Evolutionary conservation across 2,888 invertebrate genomes (phyloP).

Genomic region (Isoperla grammatica): DNA sequence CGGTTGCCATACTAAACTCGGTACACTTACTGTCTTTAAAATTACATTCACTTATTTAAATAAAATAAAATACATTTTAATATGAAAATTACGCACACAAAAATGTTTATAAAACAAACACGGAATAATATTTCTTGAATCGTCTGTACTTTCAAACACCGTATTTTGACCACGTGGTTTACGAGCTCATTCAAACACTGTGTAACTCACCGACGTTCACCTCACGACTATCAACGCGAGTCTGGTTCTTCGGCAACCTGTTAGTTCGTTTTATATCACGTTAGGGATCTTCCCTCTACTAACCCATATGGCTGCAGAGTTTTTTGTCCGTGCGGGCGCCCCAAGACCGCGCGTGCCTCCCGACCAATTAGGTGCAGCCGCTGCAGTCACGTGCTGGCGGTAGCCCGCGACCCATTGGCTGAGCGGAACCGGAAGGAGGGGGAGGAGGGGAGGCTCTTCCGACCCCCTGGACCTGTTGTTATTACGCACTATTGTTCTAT

Average conservation of each 20-base stretch:
- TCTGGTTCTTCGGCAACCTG: constrained; percentile 17
- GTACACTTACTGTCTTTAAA: neutral
- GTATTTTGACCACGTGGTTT: neutral
- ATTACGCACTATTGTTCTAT: constrained; percentile 1
- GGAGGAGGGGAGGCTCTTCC: constrained; percentile 16
- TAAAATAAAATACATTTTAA: neutral
- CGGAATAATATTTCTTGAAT: neutral
- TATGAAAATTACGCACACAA: neutral
- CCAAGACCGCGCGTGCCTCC: constrained; percentile 27
- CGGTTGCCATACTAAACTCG: constrained; percentile 17
- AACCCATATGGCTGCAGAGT: constrained; percentile 13
- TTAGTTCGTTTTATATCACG: constrained; percentile 24
- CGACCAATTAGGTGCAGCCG: constrained; percentile 21
- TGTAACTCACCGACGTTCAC: neutral
- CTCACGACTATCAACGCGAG: constrained; percentile 7
- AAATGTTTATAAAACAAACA: neutral
- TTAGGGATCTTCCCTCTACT: constrained; percentile 17
- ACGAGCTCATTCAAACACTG: too few species aligned
- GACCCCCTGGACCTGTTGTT: constrained; percentile 2
- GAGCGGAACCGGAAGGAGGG: constrained; percentile 11
- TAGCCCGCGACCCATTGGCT: constrained; percentile 2
- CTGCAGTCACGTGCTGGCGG: constrained; percentile 24
- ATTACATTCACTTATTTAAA: neutral
- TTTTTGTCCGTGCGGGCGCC: constrained; percentile 1
- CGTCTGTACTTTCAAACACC: too few species aligned